Evolutionary conservation across 2,797 vertebrate species (phyloP), one percentile per base, ranked within the genome.

Genomic region (Cephalopachus bancanus): DNA sequence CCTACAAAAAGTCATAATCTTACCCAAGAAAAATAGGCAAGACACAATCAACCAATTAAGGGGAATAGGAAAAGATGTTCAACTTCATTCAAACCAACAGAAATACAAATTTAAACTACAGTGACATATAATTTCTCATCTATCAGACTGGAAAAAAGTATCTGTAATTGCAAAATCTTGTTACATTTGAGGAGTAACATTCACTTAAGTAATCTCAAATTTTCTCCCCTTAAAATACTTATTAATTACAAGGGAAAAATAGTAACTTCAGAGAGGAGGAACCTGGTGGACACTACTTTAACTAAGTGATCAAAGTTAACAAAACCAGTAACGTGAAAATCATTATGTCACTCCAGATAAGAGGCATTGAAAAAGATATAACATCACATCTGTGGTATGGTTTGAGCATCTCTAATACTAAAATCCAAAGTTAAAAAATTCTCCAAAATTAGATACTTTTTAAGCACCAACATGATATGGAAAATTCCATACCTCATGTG

Each of bases 11-110:
- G 53, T 12, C 64, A 19, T 37, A 88, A 91, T 74, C 37, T 33
- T 78, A 84, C 30, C 37, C 65, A 84, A 94, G 79, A 84, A 92
- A 92, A 89, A 85, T 60, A 10, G n/a, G 17, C 3, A 20, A 75
- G 30, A 88, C 14, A 72, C 59, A 69, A 91, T 81, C 55, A 94
- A 86, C 2, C 83, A 28, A 83, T 78, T 51, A 19, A 33, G 10
- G 10, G 30, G 75, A 6, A 67, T 37, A 33, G 49, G 30, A 91
- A 91, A 60, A 67, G 51, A 92, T 75, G 12, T 72, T 84, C 59
- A 83, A 64, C 8, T 5, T 55, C 44, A 92, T 75, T 85, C 44
- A 75, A 55, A 95, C 65, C 14, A 44, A 96, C 24, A 78, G 9
- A 90, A 69, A 1, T 64, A 15, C 30, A 76, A 81, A 71, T 65